Base-by-base conservation (phyloP, 2,113 vertebrate genomes). In the Plectropomus leopardus region DNA sequence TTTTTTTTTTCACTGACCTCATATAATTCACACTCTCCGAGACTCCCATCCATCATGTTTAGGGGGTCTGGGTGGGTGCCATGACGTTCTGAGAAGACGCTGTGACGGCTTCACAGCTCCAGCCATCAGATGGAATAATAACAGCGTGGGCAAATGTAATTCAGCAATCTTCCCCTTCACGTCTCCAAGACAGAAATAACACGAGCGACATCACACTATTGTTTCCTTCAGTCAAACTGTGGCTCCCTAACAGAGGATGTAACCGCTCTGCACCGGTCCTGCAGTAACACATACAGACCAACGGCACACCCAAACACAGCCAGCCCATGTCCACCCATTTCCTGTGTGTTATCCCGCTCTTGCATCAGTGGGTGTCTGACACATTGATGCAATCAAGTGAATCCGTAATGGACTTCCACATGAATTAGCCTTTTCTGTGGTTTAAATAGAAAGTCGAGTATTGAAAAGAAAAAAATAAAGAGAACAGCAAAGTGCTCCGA, bases 1-100 rank as follows among this genome's bases (percentile, higher is more conserved):
- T 47, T 32, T 8, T 70, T 48, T 73, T 67, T 44, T 47, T 17
- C 11, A 53, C 47, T 54, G 71, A 82, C 68, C 45, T 77, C 72
- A 42, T 78, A 80, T 78, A 82, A 87, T 81, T 71, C 78, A 71
- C 21, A n/a, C 71, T 85, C 60, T 71, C 45, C 6, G 19, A 76
- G 68, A 80, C 68, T 69, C 65, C 44, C 82, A 89, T 88, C 88
- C 74, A 81, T 90, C 87, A 87, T 75, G 54, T 88, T 90, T 86
- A 89, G 15, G 59, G 71, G 66, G 51, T 80, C 75, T 91, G 84
- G 77, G 76, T 26, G 34, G 63, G 4, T 78, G 83, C 82, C 82
- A 79, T 48, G 21, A 44, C 3, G 44, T 53, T 53, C 47, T 21
- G 76, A 81, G 73, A 79, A 74, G 61, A 73, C 61, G 45, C 44